Conservation (phyloP, 2,797 vertebrate species). For the Trachurus trachurus region DNA sequence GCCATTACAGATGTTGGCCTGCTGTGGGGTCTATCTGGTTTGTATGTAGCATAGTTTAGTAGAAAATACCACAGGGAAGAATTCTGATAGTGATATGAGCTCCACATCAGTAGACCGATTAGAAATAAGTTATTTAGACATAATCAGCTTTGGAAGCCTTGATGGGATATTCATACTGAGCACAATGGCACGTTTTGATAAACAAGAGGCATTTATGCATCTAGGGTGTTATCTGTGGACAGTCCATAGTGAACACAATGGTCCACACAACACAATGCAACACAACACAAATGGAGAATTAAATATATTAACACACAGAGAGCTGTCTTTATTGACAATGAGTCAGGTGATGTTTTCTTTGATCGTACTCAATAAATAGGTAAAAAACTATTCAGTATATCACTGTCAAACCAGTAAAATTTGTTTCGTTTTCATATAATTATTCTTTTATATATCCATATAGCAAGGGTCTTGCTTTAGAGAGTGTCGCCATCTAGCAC, state of each 20-base stretch:
- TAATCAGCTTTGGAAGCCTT: conserved; percentile 38
- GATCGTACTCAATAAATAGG: background rate
- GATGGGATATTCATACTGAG: conserved; percentile 21
- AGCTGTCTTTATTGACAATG: background rate
- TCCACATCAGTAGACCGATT: conserved; percentile 4
- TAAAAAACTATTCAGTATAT: background rate
- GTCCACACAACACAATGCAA: background rate
- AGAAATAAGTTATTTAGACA: conserved; percentile 10
- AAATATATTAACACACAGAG: background rate
- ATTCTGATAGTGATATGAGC: background rate
- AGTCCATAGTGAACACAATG: background rate
- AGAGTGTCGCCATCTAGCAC: too few relatives aligned
- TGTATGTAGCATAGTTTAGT: conserved; percentile 59
- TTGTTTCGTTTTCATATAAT: too few relatives aligned
- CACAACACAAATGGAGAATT: background rate
- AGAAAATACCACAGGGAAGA: background rate
- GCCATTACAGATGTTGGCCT: conserved; percentile 76
- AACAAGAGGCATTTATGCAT: background rate
- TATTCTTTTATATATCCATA: too few relatives aligned
- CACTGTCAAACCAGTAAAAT: background rate
- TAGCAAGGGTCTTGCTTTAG: too few relatives aligned
- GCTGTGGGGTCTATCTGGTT: conserved; percentile 68
- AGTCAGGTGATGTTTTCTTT: background rate
- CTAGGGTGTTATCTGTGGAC: background rate
- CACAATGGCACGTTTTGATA: conserved; percentile 31